Conservation (phyloP, 1,140 invertebrate genomes). For the Colletes latitarsis region DNA sequence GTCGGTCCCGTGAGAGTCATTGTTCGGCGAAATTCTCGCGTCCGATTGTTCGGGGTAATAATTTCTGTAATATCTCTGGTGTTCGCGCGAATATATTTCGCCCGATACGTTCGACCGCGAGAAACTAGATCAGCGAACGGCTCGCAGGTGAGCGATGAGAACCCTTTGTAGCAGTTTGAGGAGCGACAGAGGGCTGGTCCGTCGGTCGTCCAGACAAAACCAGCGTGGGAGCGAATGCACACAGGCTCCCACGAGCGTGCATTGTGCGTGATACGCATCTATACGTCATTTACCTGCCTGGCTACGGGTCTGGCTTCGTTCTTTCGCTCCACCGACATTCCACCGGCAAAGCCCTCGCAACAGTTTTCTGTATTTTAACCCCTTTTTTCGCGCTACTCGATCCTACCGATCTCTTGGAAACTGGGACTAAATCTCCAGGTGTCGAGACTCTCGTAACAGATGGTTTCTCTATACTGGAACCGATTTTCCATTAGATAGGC, state of each 20-base stretch:
- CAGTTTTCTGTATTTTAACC: conserved; percentile 20
- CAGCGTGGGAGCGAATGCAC: conserved; percentile 77
- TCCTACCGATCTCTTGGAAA: no score
- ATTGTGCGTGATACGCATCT: conserved; percentile 79
- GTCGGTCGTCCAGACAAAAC: conserved; percentile 71
- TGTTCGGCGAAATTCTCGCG: no score
- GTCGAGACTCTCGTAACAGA: no score
- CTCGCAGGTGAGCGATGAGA: conserved; percentile 67
- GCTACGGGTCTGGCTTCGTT: conserved; percentile 68
- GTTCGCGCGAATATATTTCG: background rate
- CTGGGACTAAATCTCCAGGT: no score
- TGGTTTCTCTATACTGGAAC: no score
- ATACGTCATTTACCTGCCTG: conserved; percentile 76
- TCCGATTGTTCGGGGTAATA: no score
- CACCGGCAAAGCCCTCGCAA: background rate
- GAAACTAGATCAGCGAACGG: conserved; percentile 26
- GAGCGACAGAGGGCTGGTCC: conserved; percentile 61
- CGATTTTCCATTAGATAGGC: no score
- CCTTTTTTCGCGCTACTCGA: background rate
- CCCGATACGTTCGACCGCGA: conserved; percentile 2
- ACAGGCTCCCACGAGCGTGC: conserved; percentile 77
- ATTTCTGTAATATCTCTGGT: no score
- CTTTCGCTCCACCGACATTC: conserved; percentile 58
- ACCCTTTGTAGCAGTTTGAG: conserved; percentile 74
- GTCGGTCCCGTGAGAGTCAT: no score